Percentiles rank a stretch among this genome's conserved stretches.
These are phyloP conservation scores for Agonopterix alstromeriana DNA, from an alignment of 2,888 invertebrate species.

Conservation along the genomic window DNA sequence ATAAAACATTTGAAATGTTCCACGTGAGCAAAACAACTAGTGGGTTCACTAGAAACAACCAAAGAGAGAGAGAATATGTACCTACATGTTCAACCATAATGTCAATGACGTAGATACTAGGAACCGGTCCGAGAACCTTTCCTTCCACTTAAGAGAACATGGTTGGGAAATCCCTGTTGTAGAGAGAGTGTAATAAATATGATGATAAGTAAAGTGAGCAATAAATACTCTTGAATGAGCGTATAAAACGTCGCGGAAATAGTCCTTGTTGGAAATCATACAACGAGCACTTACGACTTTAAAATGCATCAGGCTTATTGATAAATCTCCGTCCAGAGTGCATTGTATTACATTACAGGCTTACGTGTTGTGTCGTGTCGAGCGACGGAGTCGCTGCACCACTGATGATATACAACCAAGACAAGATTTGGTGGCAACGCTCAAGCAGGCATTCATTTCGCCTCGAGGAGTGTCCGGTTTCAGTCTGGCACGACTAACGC, in stretches of 20 bases:
- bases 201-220: not conserved
- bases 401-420: slow-evolving; percentile 21
- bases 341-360: not conserved
- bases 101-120: slow-evolving; percentile 33
- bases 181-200: slow-evolving; percentile 19
- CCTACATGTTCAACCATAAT: slow-evolving; percentile 22
- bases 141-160: slow-evolving; percentile 33
- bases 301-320: not conserved
- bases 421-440: slow-evolving; percentile 60
- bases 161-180: slow-evolving; percentile 47
- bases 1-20: too few species aligned
- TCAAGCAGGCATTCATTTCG: slow-evolving; percentile 67
- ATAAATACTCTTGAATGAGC: not conserved
- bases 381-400: not conserved
- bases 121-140: slow-evolving; percentile 47
- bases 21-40: too few species aligned
- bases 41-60: too few species aligned
- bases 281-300: not conserved
- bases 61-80: too few species aligned
- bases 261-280: not conserved
- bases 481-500: slow-evolving; percentile 68
- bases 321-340: not conserved
- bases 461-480: slow-evolving; percentile 71
- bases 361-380: not conserved
- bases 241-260: not conserved